Evolutionary conservation across 2,113 vertebrate species (phyloP).

Genomic region (Lepisosteus oculatus): DNA sequence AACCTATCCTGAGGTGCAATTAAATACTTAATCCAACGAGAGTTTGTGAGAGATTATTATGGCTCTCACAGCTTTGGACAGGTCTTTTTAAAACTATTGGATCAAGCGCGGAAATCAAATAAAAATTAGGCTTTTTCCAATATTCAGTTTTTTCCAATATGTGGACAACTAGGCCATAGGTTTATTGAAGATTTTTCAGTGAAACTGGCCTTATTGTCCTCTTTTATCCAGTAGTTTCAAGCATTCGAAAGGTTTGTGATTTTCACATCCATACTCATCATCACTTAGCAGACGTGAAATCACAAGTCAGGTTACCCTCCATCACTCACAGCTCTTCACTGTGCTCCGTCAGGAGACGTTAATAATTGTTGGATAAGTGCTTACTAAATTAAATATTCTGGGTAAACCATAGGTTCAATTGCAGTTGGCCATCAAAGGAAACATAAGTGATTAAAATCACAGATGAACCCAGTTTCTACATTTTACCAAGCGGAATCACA

Average conservation of each 20-base stretch:
- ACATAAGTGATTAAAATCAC: not conserved
- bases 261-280: conserved; percentile 10
- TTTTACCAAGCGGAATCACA: conserved; percentile 18
- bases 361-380: conserved; percentile 28
- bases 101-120: conserved; percentile 42
- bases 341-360: conserved; percentile 32
- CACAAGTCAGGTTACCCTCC: conserved; percentile 43
- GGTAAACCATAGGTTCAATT: not conserved
- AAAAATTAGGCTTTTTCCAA: conserved; percentile 24
- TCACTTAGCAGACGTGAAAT: conserved; percentile 25
- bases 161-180: conserved; percentile 29
- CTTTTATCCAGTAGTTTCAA: conserved; percentile 29
- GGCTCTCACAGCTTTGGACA: conserved; percentile 39
- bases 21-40: not conserved
- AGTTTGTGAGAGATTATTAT: no score
- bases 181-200: conserved; percentile 16
- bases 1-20: conserved; percentile 26
- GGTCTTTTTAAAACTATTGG: conserved; percentile 58
- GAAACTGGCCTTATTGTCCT: conserved; percentile 37
- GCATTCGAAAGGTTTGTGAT: conserved; percentile 8
- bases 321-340: conserved; percentile 31
- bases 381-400: conserved; percentile 14
- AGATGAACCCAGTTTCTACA: not conserved
- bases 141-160: conserved; percentile 31
- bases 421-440: not conserved